Base-by-base conservation (phyloP, 2,113 vertebrate genomes). In the Labrus mixtus region DNA sequence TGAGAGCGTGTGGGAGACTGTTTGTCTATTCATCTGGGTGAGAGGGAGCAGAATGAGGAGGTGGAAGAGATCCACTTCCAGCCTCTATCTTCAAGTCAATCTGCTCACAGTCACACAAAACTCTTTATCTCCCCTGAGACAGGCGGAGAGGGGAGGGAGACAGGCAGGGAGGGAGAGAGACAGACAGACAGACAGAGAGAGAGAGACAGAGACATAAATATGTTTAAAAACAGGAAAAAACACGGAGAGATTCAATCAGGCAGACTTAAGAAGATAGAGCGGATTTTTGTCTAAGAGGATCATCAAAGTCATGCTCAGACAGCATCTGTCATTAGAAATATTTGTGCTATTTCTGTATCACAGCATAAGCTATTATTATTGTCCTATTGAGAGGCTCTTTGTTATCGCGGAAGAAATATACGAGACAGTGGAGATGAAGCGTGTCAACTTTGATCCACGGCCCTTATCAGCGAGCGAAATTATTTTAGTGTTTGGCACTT, bases 1-100 rank as follows among this genome's bases (percentile, higher is more conserved):
- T 90, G 89, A 94, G 90, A 93, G 93, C 90, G 85, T 79, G 91
- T 90, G 93, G 93, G 91, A 92, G 92, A 91, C 88, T 94, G 93
- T 94, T 95, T 94, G 94, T 94, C 93, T 94, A 82, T 93, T 93
- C 90, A 90, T 91, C 90, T 88, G 83, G 78, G 88, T 69, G 85
- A 89, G 87, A 89, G 85, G 65, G 36, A 83, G 79, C 78, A 88
- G 83, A 89, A 82, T 83, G 86, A 87, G 87, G 88, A 91, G 90
- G 87, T 89, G 90, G 89, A 89, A 43, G 73, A 85, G 87, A 89
- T 87, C 87, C 80, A 83, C 82, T 86, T 86, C 76, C 81, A 87
- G 76, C 81, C 76, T 89, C 87, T 90, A 89, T 89, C 89, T 90
- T 88, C 81, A 91, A 91, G 89, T 91, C 91, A 87, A 91, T 93